Conservation (phyloP, 2,888 invertebrate species). For the Aspidiotus destructor region DNA sequence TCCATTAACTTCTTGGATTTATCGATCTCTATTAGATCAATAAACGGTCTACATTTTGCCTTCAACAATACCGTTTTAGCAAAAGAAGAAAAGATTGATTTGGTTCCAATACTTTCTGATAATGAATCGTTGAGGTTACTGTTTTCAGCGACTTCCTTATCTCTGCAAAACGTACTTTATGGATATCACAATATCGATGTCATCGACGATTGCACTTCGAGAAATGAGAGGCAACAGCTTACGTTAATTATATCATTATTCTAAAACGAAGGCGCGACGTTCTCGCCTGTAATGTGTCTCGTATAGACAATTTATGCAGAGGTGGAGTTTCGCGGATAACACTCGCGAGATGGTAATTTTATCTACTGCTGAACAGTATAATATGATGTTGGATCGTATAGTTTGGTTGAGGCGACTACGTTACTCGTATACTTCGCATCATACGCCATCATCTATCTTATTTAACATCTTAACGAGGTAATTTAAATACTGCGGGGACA, state of each 20-base stretch:
- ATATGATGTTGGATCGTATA: not conserved
- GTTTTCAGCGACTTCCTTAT: too few relatives aligned
- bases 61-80: too few relatives aligned
- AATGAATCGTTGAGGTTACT: too few relatives aligned
- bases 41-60: too few relatives aligned
- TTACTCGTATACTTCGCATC: conserved; percentile 17
- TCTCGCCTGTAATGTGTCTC: not conserved
- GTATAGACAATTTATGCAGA: conserved; percentile 10
- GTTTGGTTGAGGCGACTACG: conserved; percentile 6
- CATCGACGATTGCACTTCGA: too few relatives aligned
- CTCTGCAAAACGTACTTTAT: too few relatives aligned
- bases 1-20: too few relatives aligned
- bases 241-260: conserved; percentile 2
- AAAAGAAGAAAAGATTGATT: too few relatives aligned
- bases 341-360: conserved; percentile 10
- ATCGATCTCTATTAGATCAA: too few relatives aligned
- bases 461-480: conserved; percentile 27
- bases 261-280: not conserved
- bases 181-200: too few relatives aligned
- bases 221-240: not conserved
- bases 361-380: not conserved
- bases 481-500: conserved; percentile 23
- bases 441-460: conserved; percentile 27
- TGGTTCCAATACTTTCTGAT: too few relatives aligned
- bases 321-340: conserved; percentile 24